Conservation (phyloP, 2,888 invertebrate species). For the Lydus trimaculatus region DNA sequence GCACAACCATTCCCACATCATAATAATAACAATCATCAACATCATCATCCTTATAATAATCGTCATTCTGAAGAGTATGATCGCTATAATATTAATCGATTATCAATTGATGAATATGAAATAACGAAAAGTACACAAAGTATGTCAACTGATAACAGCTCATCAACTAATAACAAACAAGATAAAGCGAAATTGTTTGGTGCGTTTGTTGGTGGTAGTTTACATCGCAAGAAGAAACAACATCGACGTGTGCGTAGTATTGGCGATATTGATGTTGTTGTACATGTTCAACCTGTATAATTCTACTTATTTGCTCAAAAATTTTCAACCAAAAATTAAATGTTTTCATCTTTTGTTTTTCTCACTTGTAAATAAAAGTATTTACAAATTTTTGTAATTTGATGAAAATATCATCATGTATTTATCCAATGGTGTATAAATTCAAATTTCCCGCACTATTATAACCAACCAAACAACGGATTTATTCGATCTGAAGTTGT, state of each 20-base stretch:
- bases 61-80: slow-evolving; percentile 57
- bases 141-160: slow-evolving; percentile 33
- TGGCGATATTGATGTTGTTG: slow-evolving; percentile 75
- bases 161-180: slow-evolving; percentile 26
- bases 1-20: slow-evolving; percentile 51
- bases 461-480: neutral
- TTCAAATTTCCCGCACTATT: neutral
- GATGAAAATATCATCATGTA: neutral
- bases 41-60: slow-evolving; percentile 37
- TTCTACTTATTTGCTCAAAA: slow-evolving; percentile 20
- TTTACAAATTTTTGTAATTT: slow-evolving; percentile 4
- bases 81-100: slow-evolving; percentile 51
- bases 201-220: slow-evolving; percentile 60
- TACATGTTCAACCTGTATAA: slow-evolving; percentile 57
- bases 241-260: slow-evolving; percentile 77
- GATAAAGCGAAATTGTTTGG: slow-evolving; percentile 35
- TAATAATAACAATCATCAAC: neutral
- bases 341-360: neutral
- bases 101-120: slow-evolving; percentile 44
- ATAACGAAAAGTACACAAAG: slow-evolving; percentile 43
- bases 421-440: neutral
- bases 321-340: neutral
- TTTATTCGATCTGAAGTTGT: neutral
- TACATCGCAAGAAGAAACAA: slow-evolving; percentile 62
- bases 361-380: neutral